Evolutionary conservation across 2,113 vertebrate genomes (phyloP).

Genomic region (Lepus timidus): DNA sequence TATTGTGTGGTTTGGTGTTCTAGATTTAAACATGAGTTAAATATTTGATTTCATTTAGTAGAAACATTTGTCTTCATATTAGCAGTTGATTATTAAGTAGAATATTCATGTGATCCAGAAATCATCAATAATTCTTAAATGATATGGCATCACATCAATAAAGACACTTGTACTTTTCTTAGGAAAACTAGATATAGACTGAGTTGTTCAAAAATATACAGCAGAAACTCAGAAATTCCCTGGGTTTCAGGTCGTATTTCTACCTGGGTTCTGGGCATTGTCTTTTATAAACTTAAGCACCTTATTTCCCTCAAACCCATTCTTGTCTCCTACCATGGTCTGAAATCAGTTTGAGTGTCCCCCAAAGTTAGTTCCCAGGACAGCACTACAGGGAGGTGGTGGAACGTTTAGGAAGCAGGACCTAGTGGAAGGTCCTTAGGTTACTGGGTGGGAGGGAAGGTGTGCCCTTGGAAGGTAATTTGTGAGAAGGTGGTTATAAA

Average conservation of each 20-base stretch:
- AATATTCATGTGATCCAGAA: conserved; percentile 4
- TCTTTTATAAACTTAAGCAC: not conserved
- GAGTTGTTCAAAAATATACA: not conserved
- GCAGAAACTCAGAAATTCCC: not conserved
- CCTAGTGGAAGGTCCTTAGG: too few relatives aligned
- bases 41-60: not conserved
- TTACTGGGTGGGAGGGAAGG: too few relatives aligned
- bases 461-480: too few relatives aligned
- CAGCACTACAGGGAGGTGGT: too few relatives aligned
- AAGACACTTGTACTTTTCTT: not conserved
- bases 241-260: not conserved
- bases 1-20: not conserved
- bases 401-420: too few relatives aligned
- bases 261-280: not conserved
- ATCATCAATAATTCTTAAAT: conserved; percentile 3
- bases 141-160: not conserved
- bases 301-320: not conserved
- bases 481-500: too few relatives aligned
- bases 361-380: too few relatives aligned
- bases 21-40: not conserved
- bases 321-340: not conserved
- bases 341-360: too few relatives aligned
- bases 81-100: not conserved
- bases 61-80: conserved; percentile 11
- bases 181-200: not conserved